phyloP scores from a whole-genome alignment of 2,797 vertebrate genomes.

The Schizothorax lantsangensis region DNA sequence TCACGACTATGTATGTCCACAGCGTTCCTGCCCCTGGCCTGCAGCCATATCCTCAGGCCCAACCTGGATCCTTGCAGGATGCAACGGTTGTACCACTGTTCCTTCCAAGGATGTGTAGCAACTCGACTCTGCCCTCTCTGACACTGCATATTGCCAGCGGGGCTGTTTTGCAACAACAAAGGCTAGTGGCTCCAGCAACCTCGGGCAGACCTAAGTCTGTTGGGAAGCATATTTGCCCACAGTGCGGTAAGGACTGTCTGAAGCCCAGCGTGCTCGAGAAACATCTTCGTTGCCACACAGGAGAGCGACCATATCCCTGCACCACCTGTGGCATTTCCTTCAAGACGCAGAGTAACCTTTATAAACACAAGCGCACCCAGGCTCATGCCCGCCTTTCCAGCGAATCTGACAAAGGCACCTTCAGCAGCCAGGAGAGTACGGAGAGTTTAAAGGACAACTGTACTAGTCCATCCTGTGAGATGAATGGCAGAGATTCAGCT shows the following conservation, averaged over 20 bases:
- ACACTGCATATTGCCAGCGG: conserved; percentile 86
- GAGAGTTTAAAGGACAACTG: conserved; percentile 72
- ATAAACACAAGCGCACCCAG: conserved; percentile 94
- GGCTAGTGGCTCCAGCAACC: conserved; percentile 65
- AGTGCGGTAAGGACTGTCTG: conserved; percentile 93
- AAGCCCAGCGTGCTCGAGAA: conserved; percentile 98
- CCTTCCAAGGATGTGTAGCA: conserved; percentile 76
- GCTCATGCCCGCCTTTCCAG: conserved; percentile 87
- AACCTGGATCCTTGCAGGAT: conserved; percentile 72
- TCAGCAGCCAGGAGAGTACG: conserved; percentile 74
- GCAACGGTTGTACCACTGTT: conserved; percentile 67
- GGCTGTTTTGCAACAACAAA: conserved; percentile 79
- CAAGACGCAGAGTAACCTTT: conserved; percentile 98
- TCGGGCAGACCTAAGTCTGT: conserved; percentile 79
- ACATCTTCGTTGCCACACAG: conserved; percentile 95
- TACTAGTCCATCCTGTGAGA: conserved; percentile 68
- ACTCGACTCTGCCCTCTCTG: conserved; percentile 80
- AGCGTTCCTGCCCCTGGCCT: conserved; percentile 78
- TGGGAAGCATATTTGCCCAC: conserved; percentile 89
- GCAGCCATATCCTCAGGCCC: conserved; percentile 72
- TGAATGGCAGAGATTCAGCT: conserved; percentile 59
- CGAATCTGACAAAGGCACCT: conserved; percentile 77
- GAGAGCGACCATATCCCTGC: conserved; percentile 94
- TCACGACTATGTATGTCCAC: conserved; percentile 86
- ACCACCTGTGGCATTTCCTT: conserved; percentile 91